These are phyloP conservation scores for Rallus crepitans DNA, from an alignment of 2,797 vertebrate species.

Conservation along the genomic window DNA sequence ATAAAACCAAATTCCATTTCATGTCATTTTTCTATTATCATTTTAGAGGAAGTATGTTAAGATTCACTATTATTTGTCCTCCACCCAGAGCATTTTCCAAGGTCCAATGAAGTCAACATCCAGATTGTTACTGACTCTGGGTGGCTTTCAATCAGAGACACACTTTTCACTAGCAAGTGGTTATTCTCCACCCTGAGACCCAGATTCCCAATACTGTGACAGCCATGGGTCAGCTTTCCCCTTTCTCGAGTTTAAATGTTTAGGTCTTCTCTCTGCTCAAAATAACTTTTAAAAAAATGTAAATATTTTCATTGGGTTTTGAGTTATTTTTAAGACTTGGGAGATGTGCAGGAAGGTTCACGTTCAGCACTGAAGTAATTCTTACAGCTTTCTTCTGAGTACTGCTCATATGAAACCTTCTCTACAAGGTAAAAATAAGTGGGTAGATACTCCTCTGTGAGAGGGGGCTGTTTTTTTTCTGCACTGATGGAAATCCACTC, in stretches of 20 bases:
- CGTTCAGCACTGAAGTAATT: background rate
- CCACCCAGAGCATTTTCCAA: background rate
- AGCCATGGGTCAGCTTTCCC: background rate
- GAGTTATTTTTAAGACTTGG: background rate
- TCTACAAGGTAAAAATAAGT: background rate
- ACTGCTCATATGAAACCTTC: background rate
- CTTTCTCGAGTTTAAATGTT: background rate
- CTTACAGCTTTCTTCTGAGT: background rate
- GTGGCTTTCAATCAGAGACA: background rate
- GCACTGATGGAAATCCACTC: background rate
- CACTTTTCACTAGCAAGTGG: background rate
- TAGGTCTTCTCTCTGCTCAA: background rate
- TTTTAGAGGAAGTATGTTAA: background rate
- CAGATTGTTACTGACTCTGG: background rate
- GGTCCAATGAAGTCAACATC: background rate
- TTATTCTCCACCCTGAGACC: background rate
- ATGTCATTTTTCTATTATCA: background rate
- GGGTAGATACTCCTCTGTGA: background rate
- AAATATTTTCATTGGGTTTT: background rate
- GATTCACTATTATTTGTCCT: background rate
- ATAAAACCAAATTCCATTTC: background rate
- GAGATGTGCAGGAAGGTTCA: background rate
- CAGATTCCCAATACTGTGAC: background rate
- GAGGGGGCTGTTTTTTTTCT: background rate
- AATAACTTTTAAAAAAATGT: background rate